Base-by-base conservation (phyloP, 2,888 invertebrate species). In the Epistrophe eligans region DNA sequence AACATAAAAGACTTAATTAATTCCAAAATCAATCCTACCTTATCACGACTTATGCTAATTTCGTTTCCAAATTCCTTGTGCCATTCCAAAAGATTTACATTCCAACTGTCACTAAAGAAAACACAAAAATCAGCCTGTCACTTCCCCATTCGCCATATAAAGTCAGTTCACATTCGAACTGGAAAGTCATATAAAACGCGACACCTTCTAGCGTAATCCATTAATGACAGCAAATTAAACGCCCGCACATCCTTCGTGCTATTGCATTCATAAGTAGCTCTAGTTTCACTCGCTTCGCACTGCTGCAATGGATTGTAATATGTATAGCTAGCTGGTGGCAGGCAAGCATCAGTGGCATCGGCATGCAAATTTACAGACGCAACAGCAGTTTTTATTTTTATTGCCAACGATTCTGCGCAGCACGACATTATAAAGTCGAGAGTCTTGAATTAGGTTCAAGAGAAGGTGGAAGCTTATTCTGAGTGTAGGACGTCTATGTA, bases 221-320 rank as follows among this genome's bases (percentile, higher is more conserved):
- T 82, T 79, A 82, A 85, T 79, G 82, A 79, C 85, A 82, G 77
- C 82, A 67, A 85, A 84, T 85, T 85, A 82, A 66, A 81, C 85
- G 82, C 85, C 85, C 82, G 85, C 85, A 70, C 70, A 73, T 85
- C 77, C 73, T 85, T 84, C 71, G 72, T 79, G 72, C 48, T 17
- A 19, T 28, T 43, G 64, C 77, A 67, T 60, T 60, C 80, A 17
- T 43, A 79, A 73, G 83, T 67, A 74, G 83, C 79, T 57, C 83
- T 55, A 81, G 76, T 60, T 77, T 70, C 38, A n/a, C 52, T 38
- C 17, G 43, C 11, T 60, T n/a, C 45, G 48, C 64, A 48, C 28
- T 48, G 58, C 35, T 58, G 11, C 58, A 58, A 38, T 35, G 8
- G 28, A 17, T 7, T 8, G 1, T 2, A 24, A 24, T 8, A n/a